These are phyloP conservation scores for Pitangus sulphuratus DNA, from an alignment of 2,797 vertebrate species.

Conservation along the genomic window DNA sequence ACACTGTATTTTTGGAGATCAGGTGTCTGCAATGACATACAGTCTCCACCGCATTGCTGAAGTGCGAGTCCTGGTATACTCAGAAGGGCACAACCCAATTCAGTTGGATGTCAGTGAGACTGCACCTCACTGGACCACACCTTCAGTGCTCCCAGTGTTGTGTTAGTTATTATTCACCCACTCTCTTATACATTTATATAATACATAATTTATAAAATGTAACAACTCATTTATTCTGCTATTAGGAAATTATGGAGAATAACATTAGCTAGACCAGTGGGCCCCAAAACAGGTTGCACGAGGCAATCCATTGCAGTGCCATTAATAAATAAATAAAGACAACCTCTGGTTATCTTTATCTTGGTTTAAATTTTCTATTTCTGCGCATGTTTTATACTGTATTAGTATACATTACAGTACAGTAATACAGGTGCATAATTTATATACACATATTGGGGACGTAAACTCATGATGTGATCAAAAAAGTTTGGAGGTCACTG, in stretches of 20 bases:
- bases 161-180: neutral
- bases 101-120: neutral
- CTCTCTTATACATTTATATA: neutral
- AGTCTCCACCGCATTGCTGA: fast-evolving
- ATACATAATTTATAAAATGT: neutral
- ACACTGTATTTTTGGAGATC: neutral
- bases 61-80: neutral
- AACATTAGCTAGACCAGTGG: neutral
- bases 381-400: neutral
- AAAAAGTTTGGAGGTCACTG: neutral
- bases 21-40: neutral
- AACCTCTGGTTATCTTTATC: neutral
- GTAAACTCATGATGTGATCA: neutral
- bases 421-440: neutral
- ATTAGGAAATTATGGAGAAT: neutral
- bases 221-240: neutral
- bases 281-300: neutral
- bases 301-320: neutral
- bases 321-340: neutral
- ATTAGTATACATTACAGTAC: neutral
- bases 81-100: neutral
- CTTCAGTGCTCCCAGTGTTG: neutral
- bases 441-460: neutral
- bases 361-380: neutral
- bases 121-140: fast-evolving